phyloP scores from a whole-genome alignment of 1,140 invertebrate genomes.

The Gryllus bimaculatus region DNA sequence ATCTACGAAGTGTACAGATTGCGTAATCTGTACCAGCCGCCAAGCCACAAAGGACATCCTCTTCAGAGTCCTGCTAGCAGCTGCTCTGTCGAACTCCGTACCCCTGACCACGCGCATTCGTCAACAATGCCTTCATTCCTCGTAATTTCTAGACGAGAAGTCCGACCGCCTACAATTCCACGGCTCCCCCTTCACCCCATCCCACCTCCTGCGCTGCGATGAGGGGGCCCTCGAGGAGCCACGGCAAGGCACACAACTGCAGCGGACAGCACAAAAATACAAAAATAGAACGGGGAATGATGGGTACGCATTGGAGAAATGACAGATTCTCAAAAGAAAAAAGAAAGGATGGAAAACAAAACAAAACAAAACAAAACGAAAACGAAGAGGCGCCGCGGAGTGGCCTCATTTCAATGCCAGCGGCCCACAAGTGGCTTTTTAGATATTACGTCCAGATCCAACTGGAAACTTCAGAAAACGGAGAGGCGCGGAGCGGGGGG shows the following conservation, averaged over 20 bases:
- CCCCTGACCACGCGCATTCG: not conserved
- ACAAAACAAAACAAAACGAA: not conserved
- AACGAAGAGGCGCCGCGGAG: not conserved
- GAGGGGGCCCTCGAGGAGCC: not conserved
- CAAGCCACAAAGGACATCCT: too few relatives aligned
- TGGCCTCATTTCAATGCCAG: not conserved
- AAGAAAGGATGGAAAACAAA: not conserved
- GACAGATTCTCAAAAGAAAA: not conserved
- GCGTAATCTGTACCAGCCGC: too few relatives aligned
- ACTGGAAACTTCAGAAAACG: not conserved
- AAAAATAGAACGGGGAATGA: not conserved
- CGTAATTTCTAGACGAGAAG: not conserved
- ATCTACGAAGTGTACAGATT: too few relatives aligned
- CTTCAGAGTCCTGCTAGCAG: too few relatives aligned
- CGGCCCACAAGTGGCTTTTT: not conserved
- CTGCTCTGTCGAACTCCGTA: too few relatives aligned
- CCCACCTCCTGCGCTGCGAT: not conserved
- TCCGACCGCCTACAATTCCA: too few relatives aligned
- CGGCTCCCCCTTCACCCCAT: not conserved
- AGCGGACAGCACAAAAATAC: not conserved
- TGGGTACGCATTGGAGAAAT: not conserved
- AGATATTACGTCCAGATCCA: slow-evolving; percentile 1
- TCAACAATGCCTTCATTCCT: not conserved
- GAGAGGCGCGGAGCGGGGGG: not conserved
- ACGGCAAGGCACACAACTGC: not conserved